These are phyloP conservation scores for Calyptomena viridis DNA, from an alignment of 2,113 vertebrate species.

Conservation along the genomic window DNA sequence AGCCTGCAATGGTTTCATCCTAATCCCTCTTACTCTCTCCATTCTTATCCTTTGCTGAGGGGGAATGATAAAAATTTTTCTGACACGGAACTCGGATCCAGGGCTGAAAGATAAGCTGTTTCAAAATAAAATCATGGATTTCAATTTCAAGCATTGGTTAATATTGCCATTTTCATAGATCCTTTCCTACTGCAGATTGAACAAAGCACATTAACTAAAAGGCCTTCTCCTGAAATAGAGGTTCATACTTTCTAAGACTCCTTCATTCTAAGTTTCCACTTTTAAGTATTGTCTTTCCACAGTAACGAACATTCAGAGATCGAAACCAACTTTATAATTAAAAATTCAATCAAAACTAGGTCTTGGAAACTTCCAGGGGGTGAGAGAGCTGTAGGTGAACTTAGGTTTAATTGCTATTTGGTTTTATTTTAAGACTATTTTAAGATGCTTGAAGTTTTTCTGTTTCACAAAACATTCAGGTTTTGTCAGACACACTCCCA, in stretches of 20 bases:
- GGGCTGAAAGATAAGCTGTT: constrained; percentile 51
- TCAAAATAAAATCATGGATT: constrained; percentile 51
- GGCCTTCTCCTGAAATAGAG: background rate
- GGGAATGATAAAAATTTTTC: constrained; percentile 40
- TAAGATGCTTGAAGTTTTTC: background rate
- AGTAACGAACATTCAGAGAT: background rate
- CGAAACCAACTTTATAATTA: background rate
- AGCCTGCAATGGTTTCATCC: constrained; percentile 45
- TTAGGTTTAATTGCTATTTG: background rate
- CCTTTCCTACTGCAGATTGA: background rate
- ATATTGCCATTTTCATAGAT: constrained; percentile 35
- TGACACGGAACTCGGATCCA: constrained; percentile 12
- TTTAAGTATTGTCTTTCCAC: background rate
- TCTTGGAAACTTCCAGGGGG: background rate
- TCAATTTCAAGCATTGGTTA: constrained; percentile 40
- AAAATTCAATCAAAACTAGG: background rate
- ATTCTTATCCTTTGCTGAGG: constrained; percentile 54
- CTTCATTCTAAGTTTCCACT: background rate
- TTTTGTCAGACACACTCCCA: background rate
- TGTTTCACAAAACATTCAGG: background rate
- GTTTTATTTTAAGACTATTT: background rate
- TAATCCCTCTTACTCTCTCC: constrained; percentile 49
- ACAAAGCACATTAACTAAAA: constrained; percentile 4
- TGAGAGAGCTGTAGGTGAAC: background rate
- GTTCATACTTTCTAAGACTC: background rate